A percentile compares a stretch with the other conserved stretches of the same genome.
phyloP scores from a whole-genome alignment of 2,797 vertebrate genomes.

The Dicrostonyx torquatus region DNA sequence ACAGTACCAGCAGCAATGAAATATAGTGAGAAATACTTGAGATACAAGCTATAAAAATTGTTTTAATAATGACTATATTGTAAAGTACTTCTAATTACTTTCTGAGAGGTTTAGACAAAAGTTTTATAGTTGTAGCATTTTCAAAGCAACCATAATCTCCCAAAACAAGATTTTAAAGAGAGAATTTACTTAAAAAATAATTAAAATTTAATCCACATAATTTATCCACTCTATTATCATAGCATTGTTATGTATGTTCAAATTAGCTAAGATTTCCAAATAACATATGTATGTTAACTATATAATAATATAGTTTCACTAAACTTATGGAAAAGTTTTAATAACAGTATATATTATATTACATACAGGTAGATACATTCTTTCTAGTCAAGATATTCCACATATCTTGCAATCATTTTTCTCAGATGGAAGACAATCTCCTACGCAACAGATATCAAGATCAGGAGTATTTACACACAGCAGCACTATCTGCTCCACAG shows the following conservation, averaged over 20 bases:
- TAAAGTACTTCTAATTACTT: not conserved
- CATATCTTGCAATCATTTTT: not conserved
- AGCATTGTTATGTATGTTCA: not conserved
- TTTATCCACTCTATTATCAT: not conserved
- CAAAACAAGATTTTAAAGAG: not conserved
- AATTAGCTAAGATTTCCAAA: not conserved
- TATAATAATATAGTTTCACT: not conserved
- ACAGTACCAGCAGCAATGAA: not conserved
- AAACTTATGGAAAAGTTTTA: not conserved
- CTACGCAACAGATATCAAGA: not conserved
- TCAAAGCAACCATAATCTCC: not conserved
- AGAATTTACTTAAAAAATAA: not conserved
- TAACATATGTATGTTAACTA: not conserved
- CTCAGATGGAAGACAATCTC: slow-evolving; percentile 19
- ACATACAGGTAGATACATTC: not conserved
- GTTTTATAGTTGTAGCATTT: not conserved
- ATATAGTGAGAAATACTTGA: not conserved
- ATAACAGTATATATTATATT: not conserved
- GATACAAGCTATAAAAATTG: not conserved
- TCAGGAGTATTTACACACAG: not conserved
- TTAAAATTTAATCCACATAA: not conserved
- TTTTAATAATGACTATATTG: not conserved
- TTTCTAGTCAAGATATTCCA: not conserved
- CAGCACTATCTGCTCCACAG: not conserved
- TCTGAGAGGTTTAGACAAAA: not conserved